Percentiles rank a stretch among this genome's conserved stretches.
Conservation (phyloP, 2,113 vertebrate species). For the Myrmecophaga tridactyla region DNA sequence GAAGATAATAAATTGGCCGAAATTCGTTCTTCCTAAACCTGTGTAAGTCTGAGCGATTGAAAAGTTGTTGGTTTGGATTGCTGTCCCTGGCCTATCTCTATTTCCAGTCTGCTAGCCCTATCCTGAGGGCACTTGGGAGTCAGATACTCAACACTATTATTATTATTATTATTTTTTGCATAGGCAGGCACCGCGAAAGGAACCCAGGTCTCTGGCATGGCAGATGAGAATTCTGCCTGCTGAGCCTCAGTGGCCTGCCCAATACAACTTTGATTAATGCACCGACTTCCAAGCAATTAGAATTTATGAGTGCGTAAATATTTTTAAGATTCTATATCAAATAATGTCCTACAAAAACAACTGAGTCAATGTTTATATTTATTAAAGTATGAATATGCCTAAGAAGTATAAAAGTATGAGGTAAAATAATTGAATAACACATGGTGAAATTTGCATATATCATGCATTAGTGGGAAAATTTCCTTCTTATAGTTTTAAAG, state of each 20-base stretch:
- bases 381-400: not conserved
- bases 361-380: conserved; percentile 40
- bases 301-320: not conserved
- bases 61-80: not conserved
- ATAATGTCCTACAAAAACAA: not conserved
- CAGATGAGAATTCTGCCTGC: too few species aligned
- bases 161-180: too few species aligned
- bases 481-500: not conserved
- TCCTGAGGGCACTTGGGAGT: not conserved
- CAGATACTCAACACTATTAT: too few species aligned
- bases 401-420: not conserved
- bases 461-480: not conserved
- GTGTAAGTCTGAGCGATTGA: not conserved
- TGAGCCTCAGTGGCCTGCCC: too few species aligned
- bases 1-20: not conserved
- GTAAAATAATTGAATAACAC: not conserved
- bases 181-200: too few species aligned
- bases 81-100: not conserved
- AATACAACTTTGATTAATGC: not conserved
- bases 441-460: not conserved
- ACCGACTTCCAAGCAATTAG: not conserved
- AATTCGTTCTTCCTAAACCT: not conserved
- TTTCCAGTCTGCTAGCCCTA: not conserved
- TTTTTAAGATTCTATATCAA: not conserved
- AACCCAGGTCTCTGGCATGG: too few species aligned